A percentile compares a stretch with the other conserved stretches of the same genome.
Conservation (phyloP, 2,888 invertebrate genomes). For the Cinara cedri region DNA sequence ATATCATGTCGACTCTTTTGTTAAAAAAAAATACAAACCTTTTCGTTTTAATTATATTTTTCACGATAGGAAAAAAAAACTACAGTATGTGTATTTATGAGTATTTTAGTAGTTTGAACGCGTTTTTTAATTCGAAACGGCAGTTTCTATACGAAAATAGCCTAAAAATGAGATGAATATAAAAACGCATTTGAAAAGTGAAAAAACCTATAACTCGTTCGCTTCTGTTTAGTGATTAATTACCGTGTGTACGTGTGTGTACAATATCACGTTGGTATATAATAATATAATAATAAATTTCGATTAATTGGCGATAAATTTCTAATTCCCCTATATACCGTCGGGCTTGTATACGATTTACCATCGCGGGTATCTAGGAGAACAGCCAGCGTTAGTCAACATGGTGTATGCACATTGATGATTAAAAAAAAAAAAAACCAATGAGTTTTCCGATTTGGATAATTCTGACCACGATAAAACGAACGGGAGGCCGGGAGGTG, state of each 20-base stretch:
- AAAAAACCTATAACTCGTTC: conserved; percentile 22
- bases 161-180: conserved; percentile 29
- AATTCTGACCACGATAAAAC: conserved; percentile 17
- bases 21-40: too few species aligned
- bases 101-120: too few species aligned
- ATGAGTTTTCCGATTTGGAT: conserved; percentile 33
- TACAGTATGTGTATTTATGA: too few species aligned
- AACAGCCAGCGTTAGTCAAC: conserved; percentile 1
- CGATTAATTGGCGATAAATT: conserved; percentile 56
- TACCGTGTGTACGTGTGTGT: conserved; percentile 15
- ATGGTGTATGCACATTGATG: conserved; percentile 29
- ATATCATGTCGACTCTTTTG: too few species aligned
- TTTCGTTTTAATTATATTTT: too few species aligned
- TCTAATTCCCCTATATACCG: conserved; percentile 37
- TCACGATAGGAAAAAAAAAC: too few species aligned
- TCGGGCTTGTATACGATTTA: conserved; percentile 1
- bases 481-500: background rate
- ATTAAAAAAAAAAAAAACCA: conserved; percentile 28
- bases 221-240: conserved; percentile 46
- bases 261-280: conserved; percentile 15
- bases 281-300: conserved; percentile 52
- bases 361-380: conserved; percentile 10
- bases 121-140: background rate
- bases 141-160: background rate
- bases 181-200: conserved; percentile 22